Conservation (phyloP, 2,113 vertebrate genomes). For the Oryzias woworae region DNA sequence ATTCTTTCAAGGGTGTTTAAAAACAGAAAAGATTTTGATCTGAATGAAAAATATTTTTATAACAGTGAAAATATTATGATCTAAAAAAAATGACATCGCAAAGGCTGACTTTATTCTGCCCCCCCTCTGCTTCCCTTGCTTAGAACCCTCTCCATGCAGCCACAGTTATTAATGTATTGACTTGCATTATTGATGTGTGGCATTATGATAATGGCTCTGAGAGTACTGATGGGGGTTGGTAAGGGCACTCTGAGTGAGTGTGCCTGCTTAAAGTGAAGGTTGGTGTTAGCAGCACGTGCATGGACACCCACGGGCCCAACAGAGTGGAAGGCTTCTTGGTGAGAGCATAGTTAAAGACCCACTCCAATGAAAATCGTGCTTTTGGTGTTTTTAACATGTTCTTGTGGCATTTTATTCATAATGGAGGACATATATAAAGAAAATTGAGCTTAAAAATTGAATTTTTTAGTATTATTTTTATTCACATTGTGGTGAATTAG, state of each 20-base stretch:
- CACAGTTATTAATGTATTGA: constrained; percentile 77
- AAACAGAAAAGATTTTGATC: constrained; percentile 34
- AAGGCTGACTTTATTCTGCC: constrained; percentile 22
- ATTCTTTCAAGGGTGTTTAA: constrained; percentile 57
- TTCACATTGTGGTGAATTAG: too few species aligned
- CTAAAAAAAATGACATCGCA: constrained; percentile 23
- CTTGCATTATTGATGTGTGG: constrained; percentile 81
- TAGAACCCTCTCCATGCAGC: constrained; percentile 28
- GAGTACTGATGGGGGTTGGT: constrained; percentile 54
- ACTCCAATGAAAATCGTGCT: too few species aligned
- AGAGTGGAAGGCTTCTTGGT: constrained; percentile 20
- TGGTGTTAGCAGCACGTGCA: constrained; percentile 13
- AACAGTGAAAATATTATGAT: constrained; percentile 25
- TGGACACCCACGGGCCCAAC: constrained; percentile 24
- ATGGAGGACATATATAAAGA: too few species aligned
- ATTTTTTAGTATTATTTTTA: too few species aligned
- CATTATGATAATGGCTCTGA: constrained; percentile 81
- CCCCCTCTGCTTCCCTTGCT: neutral
- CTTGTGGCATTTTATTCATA: too few species aligned
- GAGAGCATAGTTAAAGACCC: too few species aligned
- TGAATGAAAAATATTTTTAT: constrained; percentile 7
- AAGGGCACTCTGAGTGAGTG: constrained; percentile 32
- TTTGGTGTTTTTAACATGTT: too few species aligned
- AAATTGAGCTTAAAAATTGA: too few species aligned
- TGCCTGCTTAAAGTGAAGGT: constrained; percentile 32